Base-by-base conservation (phyloP, 2,888 invertebrate species). In the Cosmia trapezina region DNA sequence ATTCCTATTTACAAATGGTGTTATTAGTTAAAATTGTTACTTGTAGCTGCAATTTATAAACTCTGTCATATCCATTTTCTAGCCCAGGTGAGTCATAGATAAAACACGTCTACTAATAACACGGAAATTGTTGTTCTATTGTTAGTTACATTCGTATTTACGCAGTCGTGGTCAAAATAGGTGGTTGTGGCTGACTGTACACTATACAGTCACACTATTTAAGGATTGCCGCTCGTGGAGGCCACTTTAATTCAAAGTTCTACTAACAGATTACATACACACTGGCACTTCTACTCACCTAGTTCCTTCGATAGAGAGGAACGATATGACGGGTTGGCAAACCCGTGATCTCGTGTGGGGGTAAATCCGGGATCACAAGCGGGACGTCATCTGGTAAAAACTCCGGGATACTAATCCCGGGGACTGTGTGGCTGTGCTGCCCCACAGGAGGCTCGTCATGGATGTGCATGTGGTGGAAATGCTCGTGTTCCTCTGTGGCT, bases 401-500 rank as follows among this genome's bases (percentile, higher is more conserved):
- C 61, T 96, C 96, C 22, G 95, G 96, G 65, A 96, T 95, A 1
- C 91, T 89, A 41, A 96, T 89, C 6, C 94, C 93, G 0, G 92
- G 90, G 12, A 94, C 89, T 12, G 94, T 92, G 74, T 93, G 93
- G 65, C 90, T 93, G 83, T 96, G 94, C 70, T 94, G 92, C 2
- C 93, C 92, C 5, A 89, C 76, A 0, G 87, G 83, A 0, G 88
- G 87, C 2, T 94, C 93, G 0, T 95, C 95, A 41, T 93, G 92
- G 19, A 94, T 83, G 65, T 96, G 94, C 92, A 96, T 90, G 79
- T 96, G 95, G 81, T 96, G 96, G 88, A 95, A 95, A 75, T 96
- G 96, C 75, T 96, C 96, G 83, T 96, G 96, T 61, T 95, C 95
- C 51, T 96, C 96, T 0, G 90, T 76, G 0, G 93, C 90, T 1